These are phyloP conservation scores for Probosciger aterrimus DNA, from an alignment of 2,113 vertebrate species.

Conservation along the genomic window DNA sequence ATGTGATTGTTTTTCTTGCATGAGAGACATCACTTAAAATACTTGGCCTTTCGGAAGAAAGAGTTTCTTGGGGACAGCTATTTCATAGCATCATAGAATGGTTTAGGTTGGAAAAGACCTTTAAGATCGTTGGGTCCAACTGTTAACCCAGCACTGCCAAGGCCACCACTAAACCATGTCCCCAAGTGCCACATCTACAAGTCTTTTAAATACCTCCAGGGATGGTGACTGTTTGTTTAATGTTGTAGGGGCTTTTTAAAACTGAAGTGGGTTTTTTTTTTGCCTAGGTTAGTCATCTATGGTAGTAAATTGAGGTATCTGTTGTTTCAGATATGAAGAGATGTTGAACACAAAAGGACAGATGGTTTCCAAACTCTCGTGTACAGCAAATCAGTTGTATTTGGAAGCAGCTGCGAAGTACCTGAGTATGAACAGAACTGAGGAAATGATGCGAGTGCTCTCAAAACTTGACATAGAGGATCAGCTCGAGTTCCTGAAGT, in stretches of 20 bases:
- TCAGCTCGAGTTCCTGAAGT: constrained; percentile 78
- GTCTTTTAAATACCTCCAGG: background rate
- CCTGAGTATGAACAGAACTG: constrained; percentile 64
- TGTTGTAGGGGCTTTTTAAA: background rate
- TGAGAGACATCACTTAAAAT: background rate
- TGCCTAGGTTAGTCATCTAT: background rate
- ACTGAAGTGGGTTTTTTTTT: background rate
- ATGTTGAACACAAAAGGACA: constrained; percentile 55
- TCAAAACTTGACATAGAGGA: constrained; percentile 76
- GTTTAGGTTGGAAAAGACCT: background rate
- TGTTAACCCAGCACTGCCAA: background rate
- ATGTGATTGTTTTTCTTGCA: background rate
- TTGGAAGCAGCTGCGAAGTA: constrained; percentile 79
- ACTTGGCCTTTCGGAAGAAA: background rate
- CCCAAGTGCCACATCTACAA: background rate
- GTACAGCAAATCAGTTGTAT: constrained; percentile 74
- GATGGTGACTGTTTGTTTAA: background rate
- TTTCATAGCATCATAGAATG: background rate
- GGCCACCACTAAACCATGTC: background rate
- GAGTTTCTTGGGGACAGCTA: background rate
- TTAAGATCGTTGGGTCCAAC: background rate
- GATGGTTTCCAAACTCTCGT: constrained; percentile 62
- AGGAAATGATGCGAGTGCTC: constrained; percentile 75
- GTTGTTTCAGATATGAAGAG: constrained; percentile 68
- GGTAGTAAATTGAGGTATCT: background rate